These are phyloP conservation scores for Limenitis camilla DNA, from an alignment of 2,888 invertebrate species.

Conservation along the genomic window DNA sequence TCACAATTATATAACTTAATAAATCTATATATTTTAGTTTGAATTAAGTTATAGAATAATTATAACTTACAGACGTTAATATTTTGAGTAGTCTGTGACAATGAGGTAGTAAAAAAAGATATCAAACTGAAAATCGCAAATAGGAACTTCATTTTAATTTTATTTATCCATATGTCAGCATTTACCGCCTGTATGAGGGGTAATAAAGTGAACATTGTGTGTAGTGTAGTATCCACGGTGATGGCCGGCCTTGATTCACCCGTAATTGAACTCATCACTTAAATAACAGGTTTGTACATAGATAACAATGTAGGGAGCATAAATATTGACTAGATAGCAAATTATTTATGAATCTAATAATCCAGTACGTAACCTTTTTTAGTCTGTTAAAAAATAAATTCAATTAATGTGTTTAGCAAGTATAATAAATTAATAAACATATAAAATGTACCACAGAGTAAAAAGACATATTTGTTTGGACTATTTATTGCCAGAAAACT, in stretches of 20 bases:
- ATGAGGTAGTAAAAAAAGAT: constrained; percentile 31
- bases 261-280: constrained; percentile 50
- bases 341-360: too few species aligned
- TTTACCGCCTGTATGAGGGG: neutral
- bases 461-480: constrained; percentile 49
- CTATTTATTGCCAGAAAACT: constrained; percentile 74
- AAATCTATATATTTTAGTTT: neutral
- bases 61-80: constrained; percentile 80
- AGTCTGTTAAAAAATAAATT: too few species aligned
- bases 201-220: constrained; percentile 28
- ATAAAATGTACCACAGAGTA: constrained; percentile 13
- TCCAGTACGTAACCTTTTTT: too few species aligned
- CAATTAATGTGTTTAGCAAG: too few species aligned
- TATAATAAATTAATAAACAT: neutral
- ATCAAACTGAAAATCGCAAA: constrained; percentile 31
- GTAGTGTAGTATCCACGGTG: constrained; percentile 55
- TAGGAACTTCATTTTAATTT: constrained; percentile 28
- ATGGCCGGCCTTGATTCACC: constrained; percentile 55
- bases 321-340: neutral
- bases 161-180: constrained; percentile 47
- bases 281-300: constrained; percentile 24
- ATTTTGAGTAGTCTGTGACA: constrained; percentile 79
- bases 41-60: neutral
- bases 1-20: neutral
- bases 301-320: neutral